Percentiles rank a stretch among this genome's conserved stretches.
Evolutionary conservation across 2,113 vertebrate genomes (phyloP).

Genomic region (Microcebus tavaratra): DNA sequence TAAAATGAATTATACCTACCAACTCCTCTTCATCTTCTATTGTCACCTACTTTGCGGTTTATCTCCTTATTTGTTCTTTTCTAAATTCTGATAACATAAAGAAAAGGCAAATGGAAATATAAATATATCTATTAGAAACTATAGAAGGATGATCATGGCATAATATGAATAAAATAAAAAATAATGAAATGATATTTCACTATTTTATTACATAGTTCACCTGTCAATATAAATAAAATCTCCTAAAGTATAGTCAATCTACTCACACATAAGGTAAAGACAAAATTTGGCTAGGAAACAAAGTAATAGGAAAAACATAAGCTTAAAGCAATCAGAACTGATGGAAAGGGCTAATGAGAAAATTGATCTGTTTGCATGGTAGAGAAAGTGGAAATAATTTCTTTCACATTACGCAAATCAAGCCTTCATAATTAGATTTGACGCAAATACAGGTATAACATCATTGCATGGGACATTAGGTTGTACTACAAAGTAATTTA

Average conservation of each 20-base stretch:
- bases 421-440: conserved; percentile 74
- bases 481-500: conserved; percentile 70
- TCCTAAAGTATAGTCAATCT: not conserved
- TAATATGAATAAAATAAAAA: conserved; percentile 23
- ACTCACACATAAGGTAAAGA: not conserved
- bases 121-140: conserved; percentile 46
- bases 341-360: conserved; percentile 61
- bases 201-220: not conserved
- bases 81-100: conserved; percentile 68
- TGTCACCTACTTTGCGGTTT: conserved; percentile 69
- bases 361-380: conserved; percentile 36
- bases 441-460: conserved; percentile 73
- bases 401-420: conserved; percentile 63
- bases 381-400: conserved; percentile 69
- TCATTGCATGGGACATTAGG: conserved; percentile 65
- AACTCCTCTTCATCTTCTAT: conserved; percentile 75
- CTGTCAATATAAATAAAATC: conserved; percentile 23
- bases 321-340: conserved; percentile 43
- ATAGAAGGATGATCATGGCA: conserved; percentile 29
- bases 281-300: not conserved
- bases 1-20: conserved; percentile 59
- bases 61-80: conserved; percentile 74
- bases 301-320: conserved; percentile 34
- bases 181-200: not conserved
- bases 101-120: conserved; percentile 13